Evolutionary conservation across 2,888 invertebrate genomes (phyloP), one percentile per base, ranked within the genome.

Genomic region (Leptura quadrifasciata): DNA sequence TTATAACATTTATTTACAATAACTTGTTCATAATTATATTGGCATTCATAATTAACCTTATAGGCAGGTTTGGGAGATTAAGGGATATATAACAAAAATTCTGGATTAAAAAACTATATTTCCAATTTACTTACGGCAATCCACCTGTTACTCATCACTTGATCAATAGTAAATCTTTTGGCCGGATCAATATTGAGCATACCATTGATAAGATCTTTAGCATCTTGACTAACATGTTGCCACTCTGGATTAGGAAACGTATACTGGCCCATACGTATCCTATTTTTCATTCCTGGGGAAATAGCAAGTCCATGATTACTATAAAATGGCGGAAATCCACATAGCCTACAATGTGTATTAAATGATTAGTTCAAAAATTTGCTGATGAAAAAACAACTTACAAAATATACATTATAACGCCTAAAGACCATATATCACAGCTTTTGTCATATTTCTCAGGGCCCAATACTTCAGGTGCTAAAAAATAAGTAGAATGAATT

Each of bases 271-370:
- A 97, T 93, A 83, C 98, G 93, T 85, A 98, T 98, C 78, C 97
- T 92, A 89, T 96, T 97, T 89, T 99, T 99, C 99, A 99, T 99
- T 5, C 99, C 99, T 0, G 99, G 99, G 0, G 98, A 98, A 88
- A 99, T 99, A 52, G 99, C 98, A 70, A 97, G 91, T 0, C 99
- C 99, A 86, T 98, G 97, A 89, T 98, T 97, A 86, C 98, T 98
- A 90, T 98, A 99, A 91, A 99, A 99, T 0, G 99, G 99, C 9
- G 99, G 99, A 90, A 98, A 99, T 0, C 99, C 99, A 88, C 99
- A 99, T 77, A 99, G 91, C 83, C 92, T 92, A 82, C 57, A 85
- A 79, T 1, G 8, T 1, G 65, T 57, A 69, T 63, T 21, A 15
- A 55, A 54, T 60, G 31, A 20, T 75, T 39, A 67, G 8, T 47